Conservation (phyloP, 2,113 vertebrate genomes). For the Equus quagga region DNA sequence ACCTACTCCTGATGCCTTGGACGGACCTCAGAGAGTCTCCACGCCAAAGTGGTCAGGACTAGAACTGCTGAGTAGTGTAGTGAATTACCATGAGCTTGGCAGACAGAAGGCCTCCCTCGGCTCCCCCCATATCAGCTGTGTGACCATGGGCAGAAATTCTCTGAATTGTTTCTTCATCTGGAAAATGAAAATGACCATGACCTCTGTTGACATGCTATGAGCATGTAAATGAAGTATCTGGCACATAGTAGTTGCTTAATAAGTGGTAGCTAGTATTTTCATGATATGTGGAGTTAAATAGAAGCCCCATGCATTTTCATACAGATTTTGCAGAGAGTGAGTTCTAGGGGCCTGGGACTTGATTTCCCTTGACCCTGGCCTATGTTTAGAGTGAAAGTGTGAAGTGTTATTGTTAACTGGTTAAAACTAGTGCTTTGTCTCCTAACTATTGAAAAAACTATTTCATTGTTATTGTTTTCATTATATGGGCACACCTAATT, state of each 20-base stretch:
- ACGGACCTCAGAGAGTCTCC: not conserved
- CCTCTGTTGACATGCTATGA: not conserved
- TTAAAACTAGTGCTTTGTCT: slow-evolving; percentile 21
- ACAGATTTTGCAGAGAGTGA: not conserved
- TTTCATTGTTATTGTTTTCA: not conserved
- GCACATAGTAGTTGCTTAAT: not conserved
- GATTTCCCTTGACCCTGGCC: not conserved
- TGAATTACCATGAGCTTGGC: not conserved
- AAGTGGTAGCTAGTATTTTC: not conserved
- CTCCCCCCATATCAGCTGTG: not conserved
- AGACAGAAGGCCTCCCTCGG: not conserved
- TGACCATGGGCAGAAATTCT: not conserved
- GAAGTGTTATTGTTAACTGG: not conserved
- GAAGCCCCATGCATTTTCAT: not conserved
- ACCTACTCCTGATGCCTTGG: not conserved
- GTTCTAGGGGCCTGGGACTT: not conserved
- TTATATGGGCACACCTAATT: not conserved
- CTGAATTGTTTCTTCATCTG: slow-evolving; percentile 4
- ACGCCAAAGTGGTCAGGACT: not conserved
- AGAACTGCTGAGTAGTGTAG: not conserved
- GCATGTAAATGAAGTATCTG: not conserved
- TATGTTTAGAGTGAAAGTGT: not conserved
- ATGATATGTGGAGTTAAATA: not conserved
- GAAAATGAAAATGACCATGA: not conserved
- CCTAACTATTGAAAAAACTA: not conserved